Base-by-base conservation (phyloP, 2,113 vertebrate species). In the Dissostichus mawsoni region DNA sequence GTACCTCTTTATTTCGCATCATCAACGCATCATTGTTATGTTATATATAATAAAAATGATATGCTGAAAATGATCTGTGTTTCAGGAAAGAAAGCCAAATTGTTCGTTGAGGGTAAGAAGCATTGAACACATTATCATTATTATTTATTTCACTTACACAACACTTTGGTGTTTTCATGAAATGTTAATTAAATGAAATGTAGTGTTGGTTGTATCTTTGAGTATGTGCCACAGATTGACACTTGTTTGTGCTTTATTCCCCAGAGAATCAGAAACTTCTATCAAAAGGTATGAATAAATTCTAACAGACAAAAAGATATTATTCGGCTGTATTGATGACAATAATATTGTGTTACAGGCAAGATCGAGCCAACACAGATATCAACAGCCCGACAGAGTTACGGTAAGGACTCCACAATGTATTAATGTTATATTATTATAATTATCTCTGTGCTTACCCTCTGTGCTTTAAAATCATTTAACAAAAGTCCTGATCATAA, bases 401-500 rank as follows among this genome's bases (percentile, higher is more conserved):
- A 76, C 4, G 85, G 87, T 90, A 85, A 89, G 18, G 3, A 9
- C 17, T 23, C 11, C 2, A 65, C 1, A 29, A 23, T 65, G 16
- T 23, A 12, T 45, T 53, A 41, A 29, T 3, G 25, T 41, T 41
- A 41, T 8, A 41, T 41, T 36, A 36, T 36, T 44, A 63, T 18
- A 41, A 18, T 62, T 11, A n/a, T 63, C 2, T 74, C 0, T 29
- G 25, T 29, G n/a, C 23, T 36, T 58, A 3, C 29, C 3, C 12
- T 14, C 59, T 5, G 36, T 41, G 36, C 29, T 29, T 29, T 29
- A 29, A 29, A 29, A 29, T 29, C 29, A 4, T 29, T 29, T 29
- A 29, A 29, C 29, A 29, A 29, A 29, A 29, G 29, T 29, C 29
- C 29, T 29, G 29, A 29, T 29, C 29, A 29, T 29, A 29, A 29